phyloP scores from a whole-genome alignment of 2,113 vertebrate genomes.

The Apodemus speciosus region DNA sequence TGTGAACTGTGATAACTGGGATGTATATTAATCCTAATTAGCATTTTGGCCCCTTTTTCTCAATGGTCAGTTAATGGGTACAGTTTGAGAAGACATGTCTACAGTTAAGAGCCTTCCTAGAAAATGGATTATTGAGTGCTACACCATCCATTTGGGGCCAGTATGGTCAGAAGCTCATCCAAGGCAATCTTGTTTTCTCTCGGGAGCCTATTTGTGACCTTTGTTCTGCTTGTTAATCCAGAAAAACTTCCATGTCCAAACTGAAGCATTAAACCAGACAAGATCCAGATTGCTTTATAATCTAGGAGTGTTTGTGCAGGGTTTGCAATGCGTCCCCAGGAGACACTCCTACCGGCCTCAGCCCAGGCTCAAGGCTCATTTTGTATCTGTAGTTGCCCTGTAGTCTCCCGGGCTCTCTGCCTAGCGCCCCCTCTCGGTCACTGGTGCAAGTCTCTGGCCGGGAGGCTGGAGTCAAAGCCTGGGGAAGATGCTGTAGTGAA shows the following conservation, averaged over 20 bases:
- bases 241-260: constrained; percentile 30
- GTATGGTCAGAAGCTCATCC: background rate
- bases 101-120: background rate
- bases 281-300: constrained; percentile 10
- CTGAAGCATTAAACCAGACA: constrained; percentile 61
- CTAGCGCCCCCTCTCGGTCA: fast-evolving
- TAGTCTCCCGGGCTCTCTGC: fast-evolving
- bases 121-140: background rate
- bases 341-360: background rate
- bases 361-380: background rate
- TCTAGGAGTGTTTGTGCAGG: background rate
- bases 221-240: background rate
- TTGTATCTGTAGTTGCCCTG: too few relatives aligned
- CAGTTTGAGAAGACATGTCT: background rate
- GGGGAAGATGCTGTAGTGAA: background rate
- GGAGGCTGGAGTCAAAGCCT: background rate
- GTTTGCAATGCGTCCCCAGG: background rate
- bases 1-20: background rate
- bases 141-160: too few relatives aligned
- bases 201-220: background rate
- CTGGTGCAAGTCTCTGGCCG: background rate
- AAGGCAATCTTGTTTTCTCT: background rate
- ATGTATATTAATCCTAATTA: background rate
- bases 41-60: background rate
- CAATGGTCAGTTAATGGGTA: background rate